Evolutionary conservation across 2,797 vertebrate species (phyloP).

Genomic region (Manis pentadactyla): DNA sequence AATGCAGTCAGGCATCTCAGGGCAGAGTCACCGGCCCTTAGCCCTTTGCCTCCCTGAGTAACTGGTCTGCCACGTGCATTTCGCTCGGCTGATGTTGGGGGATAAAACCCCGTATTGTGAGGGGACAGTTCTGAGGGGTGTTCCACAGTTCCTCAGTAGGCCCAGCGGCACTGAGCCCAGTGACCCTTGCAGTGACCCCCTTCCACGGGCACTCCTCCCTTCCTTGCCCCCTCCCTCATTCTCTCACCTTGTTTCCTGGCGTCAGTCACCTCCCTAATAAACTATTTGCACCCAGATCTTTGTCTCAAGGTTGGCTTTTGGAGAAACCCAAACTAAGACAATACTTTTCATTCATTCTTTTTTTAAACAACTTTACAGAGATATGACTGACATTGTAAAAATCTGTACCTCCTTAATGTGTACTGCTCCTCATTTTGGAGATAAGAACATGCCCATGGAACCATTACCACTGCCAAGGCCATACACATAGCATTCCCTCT

Average conservation of each 20-base stretch:
- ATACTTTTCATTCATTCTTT: neutral
- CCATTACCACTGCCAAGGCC: neutral
- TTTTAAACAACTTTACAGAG: neutral
- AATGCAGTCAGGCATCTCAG: neutral
- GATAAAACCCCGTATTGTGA: neutral
- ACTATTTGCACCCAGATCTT: neutral
- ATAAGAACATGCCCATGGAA: neutral
- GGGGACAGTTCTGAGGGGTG: neutral
- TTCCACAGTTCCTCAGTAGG: neutral
- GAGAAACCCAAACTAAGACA: neutral
- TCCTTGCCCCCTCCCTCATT: neutral
- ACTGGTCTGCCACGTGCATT: accelerated
- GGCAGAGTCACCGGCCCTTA: neutral
- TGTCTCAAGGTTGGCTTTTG: neutral
- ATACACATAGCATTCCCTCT: neutral
- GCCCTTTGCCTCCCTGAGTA: neutral
- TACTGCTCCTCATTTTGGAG: neutral
- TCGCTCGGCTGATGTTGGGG: neutral
- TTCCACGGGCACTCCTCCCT: neutral
- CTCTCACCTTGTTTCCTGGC: neutral
- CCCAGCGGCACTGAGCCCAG: neutral
- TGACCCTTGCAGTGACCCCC: neutral
- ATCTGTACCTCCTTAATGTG: neutral
- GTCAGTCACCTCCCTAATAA: neutral
- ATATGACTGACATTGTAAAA: neutral